These are phyloP conservation scores for Eutolmus rufibarbis DNA, from an alignment of 2,888 invertebrate genomes.

Conservation along the genomic window DNA sequence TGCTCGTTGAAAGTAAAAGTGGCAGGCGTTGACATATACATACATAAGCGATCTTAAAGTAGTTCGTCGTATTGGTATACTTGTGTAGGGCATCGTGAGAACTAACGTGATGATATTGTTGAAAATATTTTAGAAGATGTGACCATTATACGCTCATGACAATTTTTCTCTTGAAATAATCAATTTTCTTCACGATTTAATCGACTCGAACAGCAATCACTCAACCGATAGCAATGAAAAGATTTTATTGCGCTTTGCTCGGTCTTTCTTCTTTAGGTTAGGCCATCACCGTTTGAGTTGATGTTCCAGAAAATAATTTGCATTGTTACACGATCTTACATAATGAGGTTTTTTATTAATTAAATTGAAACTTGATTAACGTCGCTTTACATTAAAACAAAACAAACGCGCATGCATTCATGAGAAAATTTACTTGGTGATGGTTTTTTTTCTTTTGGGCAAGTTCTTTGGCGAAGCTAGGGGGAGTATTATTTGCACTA, in stretches of 20 bases:
- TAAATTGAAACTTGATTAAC: neutral
- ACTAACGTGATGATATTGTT: neutral
- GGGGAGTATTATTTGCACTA: neutral
- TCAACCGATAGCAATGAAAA: neutral
- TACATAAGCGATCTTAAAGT: neutral
- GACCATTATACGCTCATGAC: neutral
- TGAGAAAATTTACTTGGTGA: neutral
- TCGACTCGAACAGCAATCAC: neutral
- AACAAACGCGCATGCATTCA: neutral
- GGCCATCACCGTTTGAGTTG: neutral
- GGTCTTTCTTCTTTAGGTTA: neutral
- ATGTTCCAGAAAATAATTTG: neutral
- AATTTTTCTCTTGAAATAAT: neutral
- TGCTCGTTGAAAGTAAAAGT: neutral
- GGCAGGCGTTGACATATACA: neutral
- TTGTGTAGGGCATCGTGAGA: neutral
- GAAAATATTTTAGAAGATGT: neutral
- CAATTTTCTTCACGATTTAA: neutral
- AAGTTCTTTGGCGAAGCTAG: neutral
- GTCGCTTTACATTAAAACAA: neutral
- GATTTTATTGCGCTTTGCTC: neutral
- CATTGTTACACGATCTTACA: neutral
- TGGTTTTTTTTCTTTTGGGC: neutral
- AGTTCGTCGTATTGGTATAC: neutral
- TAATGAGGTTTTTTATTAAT: neutral